Evolutionary conservation across 2,888 invertebrate genomes (phyloP), one percentile per base, ranked within the genome.

Genomic region (Brenthis daphne): DNA sequence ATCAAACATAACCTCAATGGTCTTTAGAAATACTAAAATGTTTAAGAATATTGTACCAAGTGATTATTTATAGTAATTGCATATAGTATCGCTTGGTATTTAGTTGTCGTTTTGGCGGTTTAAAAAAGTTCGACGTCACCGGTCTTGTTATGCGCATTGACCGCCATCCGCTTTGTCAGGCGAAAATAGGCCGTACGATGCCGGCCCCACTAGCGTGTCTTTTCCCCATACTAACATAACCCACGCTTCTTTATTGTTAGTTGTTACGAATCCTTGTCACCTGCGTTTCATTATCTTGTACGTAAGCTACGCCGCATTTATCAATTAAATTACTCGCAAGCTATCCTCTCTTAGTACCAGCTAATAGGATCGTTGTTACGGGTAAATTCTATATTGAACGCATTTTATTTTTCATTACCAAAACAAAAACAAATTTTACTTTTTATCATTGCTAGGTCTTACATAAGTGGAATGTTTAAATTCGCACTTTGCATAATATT

Each of bases 171-270:
- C 82, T 83, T 57, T 90, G 91, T 87, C 82, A 88, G 74, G 79
- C 86, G 64, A 91, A 86, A 83, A 84, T 82, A 75, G 80, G 84
- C 88, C 85, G 85, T 87, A 88, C 78, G 83, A 73, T 83, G 84
- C 85, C 85, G 85, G 87, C 82, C 84, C 82, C 82, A 78, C 77
- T 78, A 67, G 75, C 74, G 79, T 84, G 83, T 85, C 82, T 85
- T 87, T 86, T 84, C 85, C 86, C 83, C 86, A 80, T 82, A 80
- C 81, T 86, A 88, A 88, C 37, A 63, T 88, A 90, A 87, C 87
- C 88, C 90, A 88, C 89, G 89, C 88, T 87, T 85, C 85, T 88
- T 86, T 86, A 89, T 87, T 87, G 87, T 85, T 82, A 83, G 88
- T 87, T 87, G 87, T 85, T 82, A 83, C 83, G 82, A 83, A 86